Conservation (phyloP, 2,888 invertebrate species). For the Microchrysa polita region DNA sequence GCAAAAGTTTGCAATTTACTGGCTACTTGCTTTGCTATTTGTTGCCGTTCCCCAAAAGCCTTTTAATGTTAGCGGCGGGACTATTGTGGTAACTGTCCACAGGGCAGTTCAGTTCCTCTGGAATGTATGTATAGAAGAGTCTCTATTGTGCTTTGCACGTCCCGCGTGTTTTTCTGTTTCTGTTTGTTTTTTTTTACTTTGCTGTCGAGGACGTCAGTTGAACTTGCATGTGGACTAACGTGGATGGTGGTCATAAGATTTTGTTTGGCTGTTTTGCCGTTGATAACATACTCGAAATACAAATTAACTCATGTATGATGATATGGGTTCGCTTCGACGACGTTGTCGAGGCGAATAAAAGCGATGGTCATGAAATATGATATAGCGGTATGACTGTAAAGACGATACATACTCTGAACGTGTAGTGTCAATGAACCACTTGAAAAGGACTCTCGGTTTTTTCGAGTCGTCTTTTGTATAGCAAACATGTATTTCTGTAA, state of each 20-base stretch:
- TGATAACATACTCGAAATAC: background rate
- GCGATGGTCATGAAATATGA: slow-evolving; percentile 1
- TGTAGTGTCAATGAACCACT: too few relatives aligned
- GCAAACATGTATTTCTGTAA: too few relatives aligned
- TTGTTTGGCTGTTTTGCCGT: slow-evolving; percentile 16
- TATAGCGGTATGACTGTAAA: background rate
- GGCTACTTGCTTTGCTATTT: slow-evolving; percentile 38
- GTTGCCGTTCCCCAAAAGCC: slow-evolving; percentile 11
- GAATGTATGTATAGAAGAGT: slow-evolving; percentile 10
- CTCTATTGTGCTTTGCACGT: slow-evolving; percentile 8
- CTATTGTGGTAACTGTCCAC: slow-evolving; percentile 11
- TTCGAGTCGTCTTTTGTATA: too few relatives aligned
- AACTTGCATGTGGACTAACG: slow-evolving; percentile 14
- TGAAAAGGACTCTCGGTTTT: too few relatives aligned
- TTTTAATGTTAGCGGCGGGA: slow-evolving; percentile 20
- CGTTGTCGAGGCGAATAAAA: background rate
- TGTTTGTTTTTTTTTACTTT: too few relatives aligned
- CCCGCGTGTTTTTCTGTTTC: slow-evolving; percentile 4
- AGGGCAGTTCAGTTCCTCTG: slow-evolving; percentile 26
- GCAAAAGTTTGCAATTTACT: slow-evolving; percentile 49
- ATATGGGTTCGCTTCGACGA: background rate
- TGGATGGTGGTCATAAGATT: slow-evolving; percentile 36
- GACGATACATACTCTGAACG: background rate
- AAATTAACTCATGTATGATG: slow-evolving; percentile 4
- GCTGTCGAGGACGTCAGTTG: slow-evolving; percentile 9